Base-by-base conservation (phyloP, 1,140 invertebrate genomes). In the Vollenhovia emeryi region DNA sequence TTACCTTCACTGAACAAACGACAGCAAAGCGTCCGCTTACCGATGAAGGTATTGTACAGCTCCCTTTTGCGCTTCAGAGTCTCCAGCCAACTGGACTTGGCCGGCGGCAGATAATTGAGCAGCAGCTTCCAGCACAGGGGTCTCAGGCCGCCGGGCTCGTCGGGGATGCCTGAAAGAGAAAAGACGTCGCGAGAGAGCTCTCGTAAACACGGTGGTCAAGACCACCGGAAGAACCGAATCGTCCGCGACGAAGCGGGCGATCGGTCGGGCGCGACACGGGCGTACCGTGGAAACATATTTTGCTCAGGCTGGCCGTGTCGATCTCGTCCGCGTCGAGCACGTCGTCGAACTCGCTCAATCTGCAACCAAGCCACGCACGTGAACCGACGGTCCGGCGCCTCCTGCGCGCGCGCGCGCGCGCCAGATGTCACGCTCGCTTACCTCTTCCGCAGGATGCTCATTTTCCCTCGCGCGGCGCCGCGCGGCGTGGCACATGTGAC, bases 41-140 rank as follows among this genome's bases (percentile, higher is more conserved):
- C 96, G 64, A 99, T 97, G 94, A 99, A 98, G 89, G 98, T 97
- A 85, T 96, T 96, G 92, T 98, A 98, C 1, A 98, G 95, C 86
- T 97, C 95, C 86, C 98, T 95, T 92, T 98, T 98, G 80, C 96
- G 96, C 18, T 93, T 90, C 5, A 98, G 93, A 45, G 96, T 96
- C 86, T 96, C 93, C 8, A 96, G 94, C 97, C 97, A 98, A 79
- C 94, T 96, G 50, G 93, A 93, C 86, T 95, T 96, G 57, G 96
- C 95, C 11, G 95, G 90, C 4, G 98, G 97, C 73, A 99, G 94
- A 93, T 98, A 99, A 91, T 98, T 97, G 7, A 99, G 95, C 55
- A 99, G 93, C 11, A 98, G 94, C 93, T 97, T 97, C 98, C 98
- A 99, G 85, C 97, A 97, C 15, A 98, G 91, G 1, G 97, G 95